Conservation (phyloP, 2,888 invertebrate species). For the Diploptera punctata region DNA sequence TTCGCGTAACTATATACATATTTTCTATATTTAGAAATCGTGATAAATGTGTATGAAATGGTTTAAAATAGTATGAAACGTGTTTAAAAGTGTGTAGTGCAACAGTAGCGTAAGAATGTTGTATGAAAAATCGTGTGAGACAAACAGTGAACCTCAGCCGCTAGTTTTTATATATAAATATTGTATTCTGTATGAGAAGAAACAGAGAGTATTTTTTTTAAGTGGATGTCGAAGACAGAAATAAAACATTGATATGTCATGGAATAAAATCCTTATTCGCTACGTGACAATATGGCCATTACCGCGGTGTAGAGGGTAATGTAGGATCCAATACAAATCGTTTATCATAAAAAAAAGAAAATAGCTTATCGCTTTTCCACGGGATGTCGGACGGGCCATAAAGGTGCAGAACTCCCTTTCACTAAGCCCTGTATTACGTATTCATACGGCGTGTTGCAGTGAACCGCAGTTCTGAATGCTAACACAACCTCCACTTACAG, state of each 20-base stretch:
- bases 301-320: slow-evolving; percentile 1
- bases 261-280: not conserved
- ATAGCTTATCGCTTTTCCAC: not conserved
- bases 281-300: slow-evolving; percentile 5
- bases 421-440: slow-evolving; percentile 15
- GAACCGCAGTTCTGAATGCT: slow-evolving; percentile 10
- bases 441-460: slow-evolving; percentile 14
- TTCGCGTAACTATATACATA: too few relatives aligned
- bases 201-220: too few relatives aligned
- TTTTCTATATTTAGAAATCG: too few relatives aligned
- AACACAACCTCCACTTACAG: not conserved
- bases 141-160: too few relatives aligned
- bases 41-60: too few relatives aligned
- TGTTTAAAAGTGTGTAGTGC: too few relatives aligned
- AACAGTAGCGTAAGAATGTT: too few relatives aligned
- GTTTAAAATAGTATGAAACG: too few relatives aligned
- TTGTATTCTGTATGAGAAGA: too few relatives aligned
- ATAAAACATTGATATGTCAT: not conserved
- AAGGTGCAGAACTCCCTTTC: slow-evolving; percentile 7
- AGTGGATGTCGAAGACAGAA: not conserved
- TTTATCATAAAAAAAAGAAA: slow-evolving; percentile 9
- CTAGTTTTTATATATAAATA: too few relatives aligned
- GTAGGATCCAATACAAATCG: not conserved
- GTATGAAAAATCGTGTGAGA: too few relatives aligned
- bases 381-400: slow-evolving; percentile 1